Percentiles rank a stretch among this genome's conserved stretches.
These are phyloP conservation scores for Drosophila teissieri DNA, from an alignment of 1,140 invertebrate species.

Conservation along the genomic window DNA sequence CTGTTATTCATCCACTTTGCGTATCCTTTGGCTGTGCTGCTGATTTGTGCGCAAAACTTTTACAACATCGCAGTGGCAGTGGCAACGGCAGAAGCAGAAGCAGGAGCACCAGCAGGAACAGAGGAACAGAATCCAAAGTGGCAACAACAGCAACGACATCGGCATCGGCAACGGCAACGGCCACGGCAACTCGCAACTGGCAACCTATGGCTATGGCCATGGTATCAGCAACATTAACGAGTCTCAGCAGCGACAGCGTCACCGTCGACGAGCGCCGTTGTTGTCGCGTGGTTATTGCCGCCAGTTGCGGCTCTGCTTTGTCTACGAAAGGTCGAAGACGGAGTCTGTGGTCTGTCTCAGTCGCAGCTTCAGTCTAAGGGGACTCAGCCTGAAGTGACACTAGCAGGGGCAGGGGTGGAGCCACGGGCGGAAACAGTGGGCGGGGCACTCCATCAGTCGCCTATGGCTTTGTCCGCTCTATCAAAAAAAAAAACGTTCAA, in stretches of 20 bases:
- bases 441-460: constrained; percentile 3
- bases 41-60: constrained; percentile 81
- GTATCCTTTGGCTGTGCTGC: constrained; percentile 71
- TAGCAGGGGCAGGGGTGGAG: neutral
- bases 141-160: constrained; percentile 16
- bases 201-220: constrained; percentile 28
- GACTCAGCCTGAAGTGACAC: constrained; percentile 2
- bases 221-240: constrained; percentile 62
- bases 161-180: constrained; percentile 30
- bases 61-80: constrained; percentile 72
- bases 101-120: constrained; percentile 44
- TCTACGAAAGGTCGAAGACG: constrained; percentile 80
- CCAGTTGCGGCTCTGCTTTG: constrained; percentile 75
- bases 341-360: constrained; percentile 66
- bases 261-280: constrained; percentile 70
- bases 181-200: constrained; percentile 24
- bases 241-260: constrained; percentile 60
- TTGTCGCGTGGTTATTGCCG: constrained; percentile 62
- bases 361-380: constrained; percentile 20
- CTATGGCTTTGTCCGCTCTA: constrained; percentile 27
- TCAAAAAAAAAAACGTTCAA: constrained; percentile 35
- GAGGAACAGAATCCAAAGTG: constrained; percentile 25
- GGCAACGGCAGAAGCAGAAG: constrained; percentile 58
- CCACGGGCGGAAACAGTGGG: too few species aligned
- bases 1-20: constrained; percentile 69